These are phyloP conservation scores for Bombus waltoni DNA, from an alignment of 1,140 invertebrate genomes.

Conservation along the genomic window DNA sequence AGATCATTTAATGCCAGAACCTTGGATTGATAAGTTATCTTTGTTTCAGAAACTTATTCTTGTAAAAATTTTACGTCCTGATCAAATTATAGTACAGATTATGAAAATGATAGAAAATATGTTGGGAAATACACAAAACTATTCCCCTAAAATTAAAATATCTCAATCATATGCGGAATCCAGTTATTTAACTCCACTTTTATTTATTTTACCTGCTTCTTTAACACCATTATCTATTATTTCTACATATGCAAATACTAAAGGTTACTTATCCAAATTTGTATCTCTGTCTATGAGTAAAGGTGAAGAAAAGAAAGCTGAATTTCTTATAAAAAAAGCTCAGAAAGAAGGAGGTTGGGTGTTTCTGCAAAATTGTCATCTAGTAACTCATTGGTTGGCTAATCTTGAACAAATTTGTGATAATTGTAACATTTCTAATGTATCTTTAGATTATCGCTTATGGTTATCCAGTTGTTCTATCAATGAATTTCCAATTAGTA, in stretches of 20 bases:
- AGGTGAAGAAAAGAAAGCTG: slow-evolving; percentile 84
- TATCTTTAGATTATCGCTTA: slow-evolving; percentile 85
- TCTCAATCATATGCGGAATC: slow-evolving; percentile 86
- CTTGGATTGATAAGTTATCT: slow-evolving; percentile 81
- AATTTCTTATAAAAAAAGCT: slow-evolving; percentile 84
- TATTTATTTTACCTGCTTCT: slow-evolving; percentile 87
- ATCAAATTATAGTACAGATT: slow-evolving; percentile 82
- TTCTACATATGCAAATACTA: slow-evolving; percentile 83
- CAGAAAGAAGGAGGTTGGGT: slow-evolving; percentile 85
- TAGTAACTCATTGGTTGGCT: slow-evolving; percentile 85
- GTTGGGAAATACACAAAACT: slow-evolving; percentile 79
- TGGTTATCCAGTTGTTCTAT: slow-evolving; percentile 89
- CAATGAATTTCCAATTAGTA: slow-evolving; percentile 85
- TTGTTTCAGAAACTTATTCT: slow-evolving; percentile 86
- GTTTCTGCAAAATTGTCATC: slow-evolving; percentile 89
- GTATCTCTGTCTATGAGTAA: slow-evolving; percentile 86
- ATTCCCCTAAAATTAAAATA: slow-evolving; percentile 78
- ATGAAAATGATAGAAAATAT: slow-evolving; percentile 79
- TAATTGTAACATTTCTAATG: slow-evolving; percentile 82
- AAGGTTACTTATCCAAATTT: slow-evolving; percentile 85
- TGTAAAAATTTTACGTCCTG: slow-evolving; percentile 84
- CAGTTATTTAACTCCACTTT: slow-evolving; percentile 84
- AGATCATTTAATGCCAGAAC: slow-evolving; percentile 77
- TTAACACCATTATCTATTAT: slow-evolving; percentile 84
- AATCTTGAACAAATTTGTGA: slow-evolving; percentile 84